Base-by-base conservation (phyloP, 2,888 invertebrate species). In the Chrysopilus asiliformis region DNA sequence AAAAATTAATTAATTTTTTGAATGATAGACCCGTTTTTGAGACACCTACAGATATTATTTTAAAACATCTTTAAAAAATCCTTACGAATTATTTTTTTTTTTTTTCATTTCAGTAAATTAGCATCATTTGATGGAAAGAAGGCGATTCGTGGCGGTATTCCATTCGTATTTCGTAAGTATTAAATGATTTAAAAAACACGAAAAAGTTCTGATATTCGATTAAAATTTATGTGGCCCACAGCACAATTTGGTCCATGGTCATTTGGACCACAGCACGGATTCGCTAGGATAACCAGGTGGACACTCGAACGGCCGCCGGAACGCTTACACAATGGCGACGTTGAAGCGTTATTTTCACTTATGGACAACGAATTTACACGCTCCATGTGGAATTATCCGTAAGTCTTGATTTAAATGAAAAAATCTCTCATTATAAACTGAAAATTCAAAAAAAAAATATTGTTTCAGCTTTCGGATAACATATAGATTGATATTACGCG, bases 241-340 rank as follows among this genome's bases (percentile, higher is more conserved):
- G 93, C 94, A 51, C 89, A 91, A 70, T 94, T 93, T 66, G 94
- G 93, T 38, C 79, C 85, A 49, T 94, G 93, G 93, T 77, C 81
- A 44, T 84, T 81, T 66, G 93, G 94, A 4, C 93, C 94, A 4
- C 90, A 91, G 56, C 94, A 94, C 67, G 94, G 95, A 38, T 95
- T 95, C 71, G 93, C 91, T 36, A 74, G 93, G 55, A 83, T 91
- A 56, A 78, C 84, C 40, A 77, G 85, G 54, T 95, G 94, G 94
- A 79, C 79, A 51, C 70, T 90, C 48, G 89, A 89, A 65, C 81
- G 86, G 58, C 76, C 81, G 50, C 91, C 91, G 5, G 87, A 86
- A 63, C 71, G 87, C 47, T 67, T 89, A 51, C 82, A 84, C 43
- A 87, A 83, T 58, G 90, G 90, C 32, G 90, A 91, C 67, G 82